Conservation (phyloP, 1,140 invertebrate genomes). For the Dendroctonus valens region DNA sequence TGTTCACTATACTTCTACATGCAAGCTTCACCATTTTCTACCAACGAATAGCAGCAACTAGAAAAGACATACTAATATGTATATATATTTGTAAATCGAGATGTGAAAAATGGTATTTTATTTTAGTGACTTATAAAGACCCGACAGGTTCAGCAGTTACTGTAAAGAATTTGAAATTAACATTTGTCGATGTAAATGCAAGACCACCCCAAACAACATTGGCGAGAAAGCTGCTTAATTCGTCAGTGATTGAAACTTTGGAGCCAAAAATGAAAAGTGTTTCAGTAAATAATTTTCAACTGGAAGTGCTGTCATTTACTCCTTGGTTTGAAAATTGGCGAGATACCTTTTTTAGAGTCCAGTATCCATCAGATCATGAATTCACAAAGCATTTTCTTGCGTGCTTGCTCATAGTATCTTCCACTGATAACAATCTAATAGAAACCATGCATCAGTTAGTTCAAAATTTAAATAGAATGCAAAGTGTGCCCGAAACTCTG, state of each 20-base stretch:
- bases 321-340: slow-evolving; percentile 98
- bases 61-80: too few relatives aligned
- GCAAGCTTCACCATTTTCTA: too few relatives aligned
- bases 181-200: slow-evolving; percentile 76
- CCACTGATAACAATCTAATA: slow-evolving; percentile 75
- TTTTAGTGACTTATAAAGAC: slow-evolving; percentile 78
- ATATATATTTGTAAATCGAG: too few relatives aligned
- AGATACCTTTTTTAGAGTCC: slow-evolving; percentile 84
- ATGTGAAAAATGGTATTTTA: slow-evolving; percentile 2
- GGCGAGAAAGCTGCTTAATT: slow-evolving; percentile 82
- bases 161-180: slow-evolving; percentile 78
- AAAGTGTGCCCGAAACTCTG: slow-evolving; percentile 69
- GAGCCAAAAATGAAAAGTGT: slow-evolving; percentile 63
- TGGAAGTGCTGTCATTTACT: slow-evolving; percentile 71
- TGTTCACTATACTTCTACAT: too few relatives aligned
- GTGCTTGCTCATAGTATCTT: slow-evolving; percentile 84
- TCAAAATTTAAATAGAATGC: slow-evolving; percentile 76
- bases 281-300: slow-evolving; percentile 53
- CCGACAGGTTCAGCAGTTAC: slow-evolving; percentile 69
- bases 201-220: slow-evolving; percentile 78
- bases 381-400: slow-evolving; percentile 92
- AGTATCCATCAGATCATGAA: slow-evolving; percentile 92
- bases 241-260: slow-evolving; percentile 74
- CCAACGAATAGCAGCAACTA: too few relatives aligned
- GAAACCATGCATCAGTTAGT: slow-evolving; percentile 74